Evolutionary conservation across 2,797 vertebrate genomes (phyloP), one percentile per base, ranked within the genome.

Genomic region (Macropodus opercularis): DNA sequence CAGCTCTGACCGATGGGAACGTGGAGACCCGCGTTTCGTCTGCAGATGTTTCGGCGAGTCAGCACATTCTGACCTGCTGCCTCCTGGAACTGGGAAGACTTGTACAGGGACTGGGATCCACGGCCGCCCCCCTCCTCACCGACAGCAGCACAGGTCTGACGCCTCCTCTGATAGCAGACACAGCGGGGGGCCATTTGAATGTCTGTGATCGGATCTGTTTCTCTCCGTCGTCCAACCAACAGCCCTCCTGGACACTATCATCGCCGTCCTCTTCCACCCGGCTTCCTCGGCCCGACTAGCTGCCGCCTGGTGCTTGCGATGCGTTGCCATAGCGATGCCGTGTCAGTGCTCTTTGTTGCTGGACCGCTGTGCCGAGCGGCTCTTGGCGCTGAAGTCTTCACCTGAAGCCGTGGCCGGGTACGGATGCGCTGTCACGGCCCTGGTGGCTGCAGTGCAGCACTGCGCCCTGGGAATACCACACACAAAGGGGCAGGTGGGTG

Each of bases 401-500:
- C 93, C 95, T 0, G 95, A 98, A 69, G 94, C 95, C 1, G 90
- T 98, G 59, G 93, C 92, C 21, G 96, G 96, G 13, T 96, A 95
- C 49, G 94, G 95, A 49, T 93, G 94, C 49, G 93, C 95, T 14
- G 83, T 94, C 41, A 94, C 94, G 18, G 94, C 94, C 72, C 87
- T 98, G 65, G 85, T 98, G 61, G 94, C 95, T 32, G 92, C 93
- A 1, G 93, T 94, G 62, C 95, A 94, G 48, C 91, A 92, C 43
- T 95, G 94, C 79, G 92, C 93, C n/a, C 85, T 98, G 59, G 96
- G 96, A 77, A 94, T 98, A 78, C 95, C 96, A 9, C 95, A 97
- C 64, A 88, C 83, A 57, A 96, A 93, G 81, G 94, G 95, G 65
- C 94, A 94, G 94, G 96, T 97, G 90, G 77, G 80, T 38, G 39